Evolutionary conservation across 1,140 invertebrate genomes (phyloP), one percentile per base, ranked within the genome.

Genomic region (Orius laevigatus): DNA sequence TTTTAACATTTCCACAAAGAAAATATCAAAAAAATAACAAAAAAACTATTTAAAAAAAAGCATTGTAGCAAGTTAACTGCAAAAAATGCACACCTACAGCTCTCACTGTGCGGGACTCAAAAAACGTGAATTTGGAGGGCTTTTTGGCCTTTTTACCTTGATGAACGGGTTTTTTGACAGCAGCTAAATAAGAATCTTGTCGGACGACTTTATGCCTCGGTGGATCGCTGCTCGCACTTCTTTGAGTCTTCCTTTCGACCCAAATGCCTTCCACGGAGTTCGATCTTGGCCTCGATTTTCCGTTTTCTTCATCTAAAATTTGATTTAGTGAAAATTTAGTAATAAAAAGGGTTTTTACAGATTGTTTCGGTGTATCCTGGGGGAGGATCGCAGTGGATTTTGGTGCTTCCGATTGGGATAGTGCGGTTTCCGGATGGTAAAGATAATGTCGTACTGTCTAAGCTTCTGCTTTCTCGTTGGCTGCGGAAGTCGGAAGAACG

Each of bases 381-480:
- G 49, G 79, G 78, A 34, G 78, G 78, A 55, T 78, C 74, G 60
- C 79, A 81, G 66, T 82, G 79, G 54, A 82, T 71, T 66, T 76
- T 73, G 60, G 75, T 78, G 70, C 78, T 77, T 62, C 80, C 79
- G 62, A 79, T 72, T 57, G 79, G 78, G 68, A 79, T 75, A 48
- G 74, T 68, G 62, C 78, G 73, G 69, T 82, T 84, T 55, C 79
- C 80, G 53, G 76, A 79, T 59, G 78, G 68, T 56, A 46, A 46
- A 11, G 50, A 42, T 18, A 43, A 18, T 19, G 41, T 51, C 15
- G 62, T 60, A 54, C 60, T 62, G 49, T 69, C 67, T 49, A 70
- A 55, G 2, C 66, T 68, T 48, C 66, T 56, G 47, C 63, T 65
- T 50, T 68, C 66, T 10, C 59, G 58, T 40, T 58, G 56, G 4